Percentiles rank a stretch among this genome's conserved stretches.
phyloP scores from a whole-genome alignment of 2,113 vertebrate genomes.

The Setophaga kirtlandii region DNA sequence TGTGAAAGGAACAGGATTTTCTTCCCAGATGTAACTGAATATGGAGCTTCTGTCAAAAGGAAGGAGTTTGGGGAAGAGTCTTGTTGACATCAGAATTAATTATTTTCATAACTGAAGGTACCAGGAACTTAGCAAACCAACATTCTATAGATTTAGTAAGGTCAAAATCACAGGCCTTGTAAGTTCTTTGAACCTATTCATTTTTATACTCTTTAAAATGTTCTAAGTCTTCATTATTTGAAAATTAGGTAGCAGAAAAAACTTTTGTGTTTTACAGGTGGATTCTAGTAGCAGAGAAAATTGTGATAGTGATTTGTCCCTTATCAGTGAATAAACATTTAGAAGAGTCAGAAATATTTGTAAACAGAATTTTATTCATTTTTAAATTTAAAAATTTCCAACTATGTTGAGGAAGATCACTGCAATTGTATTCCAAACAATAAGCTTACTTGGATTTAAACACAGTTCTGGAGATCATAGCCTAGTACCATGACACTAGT shows the following conservation, averaged over 20 bases:
- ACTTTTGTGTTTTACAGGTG: background rate
- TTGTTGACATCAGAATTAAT: conserved; percentile 9
- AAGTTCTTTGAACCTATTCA: background rate
- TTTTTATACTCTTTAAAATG: background rate
- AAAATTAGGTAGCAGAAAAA: background rate
- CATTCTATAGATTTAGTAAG: background rate
- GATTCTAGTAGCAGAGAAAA: background rate
- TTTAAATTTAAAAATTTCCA: background rate
- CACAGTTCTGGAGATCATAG: background rate
- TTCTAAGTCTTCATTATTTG: background rate
- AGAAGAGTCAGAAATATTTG: background rate
- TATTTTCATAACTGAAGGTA: background rate
- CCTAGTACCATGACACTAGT: background rate
- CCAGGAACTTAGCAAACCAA: background rate
- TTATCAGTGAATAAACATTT: background rate
- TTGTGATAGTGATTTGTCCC: background rate
- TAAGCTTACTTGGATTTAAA: background rate
- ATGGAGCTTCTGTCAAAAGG: background rate
- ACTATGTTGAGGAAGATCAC: background rate
- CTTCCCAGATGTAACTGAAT: background rate
- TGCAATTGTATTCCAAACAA: background rate
- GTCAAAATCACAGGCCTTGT: background rate
- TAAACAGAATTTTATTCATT: background rate
- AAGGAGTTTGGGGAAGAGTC: background rate
- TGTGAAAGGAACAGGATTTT: background rate